Evolutionary conservation across 2,797 vertebrate genomes (phyloP), one percentile per base, ranked within the genome.

Genomic region (Clangula hyemalis): DNA sequence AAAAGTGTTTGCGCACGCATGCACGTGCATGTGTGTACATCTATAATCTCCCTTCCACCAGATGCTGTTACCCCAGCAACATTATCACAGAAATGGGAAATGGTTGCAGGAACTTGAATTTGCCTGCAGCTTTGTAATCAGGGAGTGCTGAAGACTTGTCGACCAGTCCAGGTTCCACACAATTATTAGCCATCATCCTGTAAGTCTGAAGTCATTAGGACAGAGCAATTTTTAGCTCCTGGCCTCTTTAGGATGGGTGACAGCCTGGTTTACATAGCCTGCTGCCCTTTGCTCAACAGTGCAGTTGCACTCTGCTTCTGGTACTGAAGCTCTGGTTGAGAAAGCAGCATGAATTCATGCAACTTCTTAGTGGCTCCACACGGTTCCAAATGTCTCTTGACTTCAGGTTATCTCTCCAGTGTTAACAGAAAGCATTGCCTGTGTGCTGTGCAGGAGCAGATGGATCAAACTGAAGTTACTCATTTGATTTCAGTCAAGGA

Each of bases 81-180:
- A n/a, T n/a, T 86, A 81, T 61, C 76, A 58, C 61, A 82, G 80
- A 85, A 86, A 64, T 62, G 81, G 71, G 84, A 91, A 90, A 87
- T 58, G 18, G 68, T 72, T 13, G 0, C 53, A 65, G 75, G 60
- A 93, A 81, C 80, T 87, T 61, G 41, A 71, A 70, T 41, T 95
- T 87, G 73, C 30, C 45, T 81, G n/a, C 45, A 90, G 51, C 56
- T 94, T 94, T 88, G 27, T 76, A 61, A 73, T 39, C 77, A 28
- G 61, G 65, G 38, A 60, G 24, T 68, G 74, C 58, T 39, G 58
- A 75, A 28, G 36, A 24, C 47, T 87, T 95, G 51, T 72, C 62
- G 74, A 53, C 76, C 34, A 70, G 83, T 4, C 1, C 30, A 82
- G 51, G 56, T 79, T 88, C 47, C 49, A 11, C 79, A 27, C 39